Conservation (phyloP, 1,140 invertebrate species). For the Calephelis nemesis region DNA sequence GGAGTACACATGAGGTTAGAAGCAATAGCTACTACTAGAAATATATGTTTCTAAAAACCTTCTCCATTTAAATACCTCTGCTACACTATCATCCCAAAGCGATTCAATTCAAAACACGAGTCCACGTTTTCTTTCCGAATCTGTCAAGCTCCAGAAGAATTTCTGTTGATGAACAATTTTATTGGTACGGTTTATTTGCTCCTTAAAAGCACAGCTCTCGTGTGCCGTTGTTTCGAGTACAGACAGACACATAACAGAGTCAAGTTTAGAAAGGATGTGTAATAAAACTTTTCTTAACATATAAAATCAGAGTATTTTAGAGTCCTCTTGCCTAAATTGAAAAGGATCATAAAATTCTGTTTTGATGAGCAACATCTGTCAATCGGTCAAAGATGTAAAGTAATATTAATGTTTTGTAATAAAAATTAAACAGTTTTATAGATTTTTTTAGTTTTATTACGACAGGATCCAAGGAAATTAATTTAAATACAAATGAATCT, state of each 20-base stretch:
- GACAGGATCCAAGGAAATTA: too few species aligned
- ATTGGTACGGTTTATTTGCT: constrained; percentile 43
- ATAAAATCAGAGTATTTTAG: constrained; percentile 14
- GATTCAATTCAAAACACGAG: constrained; percentile 22
- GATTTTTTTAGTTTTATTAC: too few species aligned
- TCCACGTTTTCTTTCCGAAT: constrained; percentile 19
- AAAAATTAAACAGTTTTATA: too few species aligned
- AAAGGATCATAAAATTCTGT: too few species aligned
- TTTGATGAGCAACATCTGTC: too few species aligned
- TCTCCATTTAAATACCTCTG: too few species aligned
- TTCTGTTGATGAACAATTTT: constrained; percentile 40
- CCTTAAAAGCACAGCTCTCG: constrained; percentile 36
- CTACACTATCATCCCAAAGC: constrained; percentile 1
- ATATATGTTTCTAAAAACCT: too few species aligned
- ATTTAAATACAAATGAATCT: too few species aligned
- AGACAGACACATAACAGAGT: constrained; percentile 27
- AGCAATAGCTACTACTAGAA: too few species aligned
- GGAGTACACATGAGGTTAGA: too few species aligned
- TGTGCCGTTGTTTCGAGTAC: constrained; percentile 22
- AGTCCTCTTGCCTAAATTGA: background rate
- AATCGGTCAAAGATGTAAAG: too few species aligned
- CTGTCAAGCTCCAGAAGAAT: constrained; percentile 32
- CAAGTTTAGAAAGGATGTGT: constrained; percentile 34
- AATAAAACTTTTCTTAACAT: constrained; percentile 34
- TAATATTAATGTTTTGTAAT: too few species aligned